phyloP scores from a whole-genome alignment of 2,113 vertebrate genomes.

The Microtus pennsylvanicus region DNA sequence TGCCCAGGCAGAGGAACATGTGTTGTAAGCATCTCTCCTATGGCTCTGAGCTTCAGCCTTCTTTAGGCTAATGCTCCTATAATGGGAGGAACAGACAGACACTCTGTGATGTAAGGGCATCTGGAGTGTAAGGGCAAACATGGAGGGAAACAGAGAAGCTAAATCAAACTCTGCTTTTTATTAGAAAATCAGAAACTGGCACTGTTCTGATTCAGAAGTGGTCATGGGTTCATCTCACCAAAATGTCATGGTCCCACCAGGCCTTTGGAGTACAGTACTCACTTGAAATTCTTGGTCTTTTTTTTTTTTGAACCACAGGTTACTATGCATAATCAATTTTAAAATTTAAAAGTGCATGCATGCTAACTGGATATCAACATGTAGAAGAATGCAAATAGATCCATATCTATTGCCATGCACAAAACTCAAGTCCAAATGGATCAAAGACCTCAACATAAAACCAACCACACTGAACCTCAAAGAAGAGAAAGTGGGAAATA shows the following conservation, averaged over 20 bases:
- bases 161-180: neutral
- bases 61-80: too few relatives aligned
- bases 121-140: neutral
- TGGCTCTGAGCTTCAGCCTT: too few relatives aligned
- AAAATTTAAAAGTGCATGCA: neutral
- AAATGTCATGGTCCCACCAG: neutral
- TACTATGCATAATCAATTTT: neutral
- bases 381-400: too few relatives aligned
- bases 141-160: neutral
- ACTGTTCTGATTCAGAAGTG: rapidly evolving
- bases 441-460: too few relatives aligned
- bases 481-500: too few relatives aligned
- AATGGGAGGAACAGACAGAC: neutral
- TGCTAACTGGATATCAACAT: too few relatives aligned
- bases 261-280: neutral
- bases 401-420: too few relatives aligned
- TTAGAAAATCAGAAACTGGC: neutral
- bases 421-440: too few relatives aligned
- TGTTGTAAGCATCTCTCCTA: neutral
- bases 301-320: neutral
- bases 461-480: too few relatives aligned
- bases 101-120: neutral
- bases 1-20: too few relatives aligned
- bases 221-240: neutral
- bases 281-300: neutral